A percentile compares a stretch with the other conserved stretches of the same genome.
phyloP scores from a whole-genome alignment of 1,140 invertebrate species.

The Galendromus occidentalis region DNA sequence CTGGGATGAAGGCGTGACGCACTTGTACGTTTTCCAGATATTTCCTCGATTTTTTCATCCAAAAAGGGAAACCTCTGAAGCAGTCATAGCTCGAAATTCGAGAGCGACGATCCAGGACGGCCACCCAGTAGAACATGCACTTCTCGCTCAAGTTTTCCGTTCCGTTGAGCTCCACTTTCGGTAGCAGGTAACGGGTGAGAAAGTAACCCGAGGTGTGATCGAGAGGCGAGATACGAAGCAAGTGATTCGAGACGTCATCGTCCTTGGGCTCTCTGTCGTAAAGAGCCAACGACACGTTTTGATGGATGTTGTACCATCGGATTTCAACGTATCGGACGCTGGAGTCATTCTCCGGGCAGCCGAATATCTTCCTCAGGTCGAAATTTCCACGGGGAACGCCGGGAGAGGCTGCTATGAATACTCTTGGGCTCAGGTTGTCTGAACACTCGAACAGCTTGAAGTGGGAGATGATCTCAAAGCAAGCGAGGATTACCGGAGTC shows the following conservation, averaged over 20 bases:
- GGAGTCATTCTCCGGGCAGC: not conserved
- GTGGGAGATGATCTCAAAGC: no score
- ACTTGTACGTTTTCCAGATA: not conserved
- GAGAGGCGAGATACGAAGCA: not conserved
- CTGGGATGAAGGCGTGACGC: constrained; percentile 39
- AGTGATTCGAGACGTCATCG: not conserved
- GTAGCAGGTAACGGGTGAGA: not conserved
- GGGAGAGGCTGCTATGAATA: not conserved
- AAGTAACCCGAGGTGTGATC: not conserved
- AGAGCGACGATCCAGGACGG: not conserved
- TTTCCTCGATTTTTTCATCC: not conserved
- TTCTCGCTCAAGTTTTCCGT: not conserved
- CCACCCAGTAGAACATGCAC: not conserved
- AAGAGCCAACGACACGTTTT: not conserved
- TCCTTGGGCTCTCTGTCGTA: not conserved
- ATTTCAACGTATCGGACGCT: not conserved
- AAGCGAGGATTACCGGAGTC: no score
- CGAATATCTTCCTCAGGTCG: not conserved
- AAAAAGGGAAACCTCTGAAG: not conserved
- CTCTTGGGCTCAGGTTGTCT: not conserved
- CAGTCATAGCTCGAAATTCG: not conserved
- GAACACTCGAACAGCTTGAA: no score
- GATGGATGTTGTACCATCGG: not conserved
- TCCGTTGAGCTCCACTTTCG: not conserved
- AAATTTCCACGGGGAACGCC: not conserved